Conservation (phyloP, 2,797 vertebrate genomes). For the Tauraco hartlaubi region DNA sequence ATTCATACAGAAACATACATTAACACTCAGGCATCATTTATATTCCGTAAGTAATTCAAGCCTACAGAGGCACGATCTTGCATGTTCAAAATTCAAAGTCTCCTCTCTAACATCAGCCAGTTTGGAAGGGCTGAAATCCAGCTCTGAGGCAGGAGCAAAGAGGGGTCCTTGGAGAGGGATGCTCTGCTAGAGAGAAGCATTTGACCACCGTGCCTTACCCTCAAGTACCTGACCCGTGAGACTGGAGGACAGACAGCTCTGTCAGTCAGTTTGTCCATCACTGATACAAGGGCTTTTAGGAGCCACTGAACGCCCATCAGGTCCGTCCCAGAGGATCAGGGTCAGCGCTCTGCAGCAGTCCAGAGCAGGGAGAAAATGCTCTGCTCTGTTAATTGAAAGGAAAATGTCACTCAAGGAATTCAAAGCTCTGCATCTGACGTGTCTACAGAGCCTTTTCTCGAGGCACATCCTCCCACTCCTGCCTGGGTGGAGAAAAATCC, state of each 20-base stretch:
- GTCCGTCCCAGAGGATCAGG: background rate
- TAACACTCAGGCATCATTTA: background rate
- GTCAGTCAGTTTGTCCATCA: background rate
- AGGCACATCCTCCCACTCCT: background rate
- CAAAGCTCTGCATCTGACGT: background rate
- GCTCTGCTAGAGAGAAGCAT: background rate
- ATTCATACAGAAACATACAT: background rate
- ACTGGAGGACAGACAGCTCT: background rate
- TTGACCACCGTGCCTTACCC: background rate
- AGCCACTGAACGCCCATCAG: background rate
- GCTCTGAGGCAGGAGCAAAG: background rate
- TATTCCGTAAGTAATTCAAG: background rate
- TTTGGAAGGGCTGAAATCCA: background rate
- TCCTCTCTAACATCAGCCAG: background rate
- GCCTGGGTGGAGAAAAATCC: background rate
- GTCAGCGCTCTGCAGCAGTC: background rate
- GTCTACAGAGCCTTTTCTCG: background rate
- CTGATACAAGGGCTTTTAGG: background rate
- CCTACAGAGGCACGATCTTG: background rate
- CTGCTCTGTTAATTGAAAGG: background rate
- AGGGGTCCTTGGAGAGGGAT: background rate
- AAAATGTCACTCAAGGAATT: background rate
- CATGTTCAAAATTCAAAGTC: background rate
- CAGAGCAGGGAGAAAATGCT: background rate
- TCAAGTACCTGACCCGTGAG: accelerated